These are phyloP conservation scores for Cyphomyrmex costatus DNA, from an alignment of 1,140 invertebrate genomes.

Conservation along the genomic window DNA sequence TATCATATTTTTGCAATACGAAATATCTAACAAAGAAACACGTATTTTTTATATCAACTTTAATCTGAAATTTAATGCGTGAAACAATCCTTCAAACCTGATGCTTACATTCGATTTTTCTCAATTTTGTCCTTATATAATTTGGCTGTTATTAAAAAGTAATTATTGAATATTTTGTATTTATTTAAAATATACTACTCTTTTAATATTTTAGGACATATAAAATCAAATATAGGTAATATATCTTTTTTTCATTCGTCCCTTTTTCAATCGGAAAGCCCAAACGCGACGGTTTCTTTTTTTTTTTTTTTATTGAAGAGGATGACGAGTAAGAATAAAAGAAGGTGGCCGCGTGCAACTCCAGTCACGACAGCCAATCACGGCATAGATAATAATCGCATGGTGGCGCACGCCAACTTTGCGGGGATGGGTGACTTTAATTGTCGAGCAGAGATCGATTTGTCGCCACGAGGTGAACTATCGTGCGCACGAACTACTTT, in stretches of 20 bases:
- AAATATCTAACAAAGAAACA: no score
- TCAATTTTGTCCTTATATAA: neutral
- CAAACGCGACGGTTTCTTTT: neutral
- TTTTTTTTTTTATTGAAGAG: conserved; percentile 13
- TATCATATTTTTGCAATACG: neutral
- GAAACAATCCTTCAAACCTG: no score
- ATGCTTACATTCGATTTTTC: no score
- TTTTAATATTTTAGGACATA: neutral
- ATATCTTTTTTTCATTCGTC: neutral
- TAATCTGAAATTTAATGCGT: no score
- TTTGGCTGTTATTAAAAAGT: neutral
- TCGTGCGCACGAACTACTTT: conserved; percentile 67
- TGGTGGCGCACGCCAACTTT: conserved; percentile 73
- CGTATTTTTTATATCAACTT: no score
- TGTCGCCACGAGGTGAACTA: conserved; percentile 78
- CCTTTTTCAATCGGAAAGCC: conserved; percentile 4
- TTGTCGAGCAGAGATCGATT: conserved; percentile 84
- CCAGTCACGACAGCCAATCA: conserved; percentile 78
- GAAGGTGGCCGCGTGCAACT: conserved; percentile 63
- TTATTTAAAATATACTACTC: neutral
- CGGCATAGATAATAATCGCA: conserved; percentile 81
- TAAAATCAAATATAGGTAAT: neutral
- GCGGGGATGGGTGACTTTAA: conserved; percentile 82
- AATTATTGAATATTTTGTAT: neutral
- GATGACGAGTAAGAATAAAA: conserved; percentile 53